A percentile compares a stretch with the other conserved stretches of the same genome.
These are phyloP conservation scores for Drosophila repletoides DNA, from an alignment of 1,140 invertebrate species.

Conservation along the genomic window DNA sequence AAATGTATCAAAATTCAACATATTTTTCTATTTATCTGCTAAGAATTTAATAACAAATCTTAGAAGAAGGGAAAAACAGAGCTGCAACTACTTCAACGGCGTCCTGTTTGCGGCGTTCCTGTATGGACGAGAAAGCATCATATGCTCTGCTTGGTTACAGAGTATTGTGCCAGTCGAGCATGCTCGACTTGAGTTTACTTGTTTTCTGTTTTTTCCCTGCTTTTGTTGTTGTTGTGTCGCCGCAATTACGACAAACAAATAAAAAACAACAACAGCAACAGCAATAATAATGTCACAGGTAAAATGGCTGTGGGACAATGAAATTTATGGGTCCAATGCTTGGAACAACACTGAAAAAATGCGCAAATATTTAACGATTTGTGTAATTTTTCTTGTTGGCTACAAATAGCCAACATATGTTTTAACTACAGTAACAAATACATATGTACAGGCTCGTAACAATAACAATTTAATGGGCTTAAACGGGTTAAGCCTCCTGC, in stretches of 20 bases:
- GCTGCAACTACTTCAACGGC: too few relatives aligned
- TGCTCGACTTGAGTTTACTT: too few relatives aligned
- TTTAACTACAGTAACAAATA: constrained; percentile 37
- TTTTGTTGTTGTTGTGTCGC: constrained; percentile 50
- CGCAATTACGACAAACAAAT: constrained; percentile 73
- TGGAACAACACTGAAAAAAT: constrained; percentile 28
- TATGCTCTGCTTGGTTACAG: too few relatives aligned
- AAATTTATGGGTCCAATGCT: constrained; percentile 66
- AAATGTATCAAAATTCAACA: too few relatives aligned
- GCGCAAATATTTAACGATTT: constrained; percentile 77
- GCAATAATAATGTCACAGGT: constrained; percentile 77
- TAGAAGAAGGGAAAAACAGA: too few relatives aligned
- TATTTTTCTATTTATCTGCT: too few relatives aligned
- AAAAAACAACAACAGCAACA: constrained; percentile 49
- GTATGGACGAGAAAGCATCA: too few relatives aligned
- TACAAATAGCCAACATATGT: constrained; percentile 76
- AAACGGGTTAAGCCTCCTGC: constrained; percentile 38
- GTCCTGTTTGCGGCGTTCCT: too few relatives aligned
- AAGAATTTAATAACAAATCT: too few relatives aligned
- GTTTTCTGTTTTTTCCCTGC: constrained; percentile 13
- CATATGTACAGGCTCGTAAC: constrained; percentile 33
- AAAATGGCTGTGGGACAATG: constrained; percentile 61
- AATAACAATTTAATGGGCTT: constrained; percentile 70
- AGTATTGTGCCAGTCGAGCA: too few relatives aligned
- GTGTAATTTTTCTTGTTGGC: constrained; percentile 78